Percentiles rank a stretch among this genome's conserved stretches.
Evolutionary conservation across 2,888 invertebrate genomes (phyloP).

Genomic region (Nesidiocoris tenuis): DNA sequence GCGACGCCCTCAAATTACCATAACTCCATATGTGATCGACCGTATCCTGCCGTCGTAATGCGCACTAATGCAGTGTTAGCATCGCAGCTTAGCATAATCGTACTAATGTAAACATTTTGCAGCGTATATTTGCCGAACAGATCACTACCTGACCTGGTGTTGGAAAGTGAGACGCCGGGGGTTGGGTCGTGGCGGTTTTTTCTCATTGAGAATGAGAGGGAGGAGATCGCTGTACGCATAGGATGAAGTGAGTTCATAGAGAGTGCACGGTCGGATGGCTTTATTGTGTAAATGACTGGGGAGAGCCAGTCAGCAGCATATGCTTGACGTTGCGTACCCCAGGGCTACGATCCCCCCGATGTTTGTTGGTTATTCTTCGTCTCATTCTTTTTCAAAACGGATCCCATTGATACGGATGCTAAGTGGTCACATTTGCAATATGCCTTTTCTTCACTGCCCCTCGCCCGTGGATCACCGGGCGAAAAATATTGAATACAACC

Average conservation of each 20-base stretch:
- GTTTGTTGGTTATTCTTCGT: conserved; percentile 8
- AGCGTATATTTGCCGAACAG: no score
- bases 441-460: neutral
- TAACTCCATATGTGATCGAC: no score
- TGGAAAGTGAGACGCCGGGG: neutral
- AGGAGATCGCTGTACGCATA: conserved; percentile 6
- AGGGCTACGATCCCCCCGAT: conserved; percentile 15
- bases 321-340: conserved; percentile 12
- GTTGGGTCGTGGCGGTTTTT: neutral
- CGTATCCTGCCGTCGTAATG: no score
- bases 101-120: no score
- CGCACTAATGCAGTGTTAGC: no score
- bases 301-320: neutral
- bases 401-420: conserved; percentile 29
- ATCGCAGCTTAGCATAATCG: no score
- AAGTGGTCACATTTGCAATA: conserved; percentile 39
- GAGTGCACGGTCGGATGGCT: conserved; percentile 17
- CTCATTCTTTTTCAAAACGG: conserved; percentile 1
- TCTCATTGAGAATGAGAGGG: conserved; percentile 1
- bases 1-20: no score
- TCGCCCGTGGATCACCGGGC: neutral
- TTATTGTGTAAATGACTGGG: conserved; percentile 13
- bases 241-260: conserved; percentile 17
- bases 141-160: no score
- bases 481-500: neutral